Base-by-base conservation (phyloP, 2,888 invertebrate genomes). In the Drosophila histrio region DNA sequence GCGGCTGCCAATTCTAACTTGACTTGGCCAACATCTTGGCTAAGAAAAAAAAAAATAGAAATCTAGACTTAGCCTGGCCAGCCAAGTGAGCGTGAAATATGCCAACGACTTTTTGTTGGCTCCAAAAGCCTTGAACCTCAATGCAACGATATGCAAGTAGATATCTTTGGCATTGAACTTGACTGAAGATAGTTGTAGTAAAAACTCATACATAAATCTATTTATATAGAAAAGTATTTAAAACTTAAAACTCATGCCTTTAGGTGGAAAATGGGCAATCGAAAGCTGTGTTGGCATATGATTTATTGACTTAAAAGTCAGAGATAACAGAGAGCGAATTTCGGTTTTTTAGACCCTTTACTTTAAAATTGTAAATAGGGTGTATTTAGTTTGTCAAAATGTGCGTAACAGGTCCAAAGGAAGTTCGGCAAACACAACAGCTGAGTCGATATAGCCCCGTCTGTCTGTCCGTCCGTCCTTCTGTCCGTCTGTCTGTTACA, bases 61-160 rank as follows among this genome's bases (percentile, higher is more conserved):
- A 24, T 4, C 3, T 24, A 5, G 24, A 38, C 28, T 26, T 49
- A 32, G 62, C 52, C 61, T 41, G 59, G 46, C 61, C 53, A 32
- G 61, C 73, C 67, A 81, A 83, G 68, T 71, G 70, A 61, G 87
- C 87, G 64, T 79, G 66, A 83, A 81, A 83, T 71, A 62, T 63
- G 77, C 70, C 84, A 79, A 62, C 50, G 59, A 60, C 68, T 64
- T 65, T 64, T 47, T 75, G 43, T 44, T 56, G 19, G 49, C 49
- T 13, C 17, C 36, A 15, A 46, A 41, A 60, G 64, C 56, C 85
- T 70, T 71, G 67, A 81, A 68, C 70, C 70, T 46, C 63, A 69
- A 43, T 46, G 54, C 34, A 34, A 61, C 58, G 58, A 60, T 60
- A 77, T 22, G 17, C 15, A 24, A 24, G 61, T 60, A n/a, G n/a